A percentile compares a stretch with the other conserved stretches of the same genome.
Conservation (phyloP, 2,113 vertebrate species). For the Gulo gulo region DNA sequence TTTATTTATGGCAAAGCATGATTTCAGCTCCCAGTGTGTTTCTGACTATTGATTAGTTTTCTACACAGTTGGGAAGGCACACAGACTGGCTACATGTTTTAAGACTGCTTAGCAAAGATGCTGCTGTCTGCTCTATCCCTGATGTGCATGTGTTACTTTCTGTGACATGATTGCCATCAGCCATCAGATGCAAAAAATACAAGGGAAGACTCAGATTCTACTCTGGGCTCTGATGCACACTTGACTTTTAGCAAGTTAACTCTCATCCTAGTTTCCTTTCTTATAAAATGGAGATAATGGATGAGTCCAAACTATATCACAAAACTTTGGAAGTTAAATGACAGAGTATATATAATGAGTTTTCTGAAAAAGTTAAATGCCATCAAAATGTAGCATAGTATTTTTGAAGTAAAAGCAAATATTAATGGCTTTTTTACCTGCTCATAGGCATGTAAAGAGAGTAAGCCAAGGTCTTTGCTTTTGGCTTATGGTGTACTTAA, state of each 20-base stretch:
- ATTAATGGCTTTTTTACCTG: neutral
- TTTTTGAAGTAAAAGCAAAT: slow-evolving; percentile 37
- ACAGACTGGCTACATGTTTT: neutral
- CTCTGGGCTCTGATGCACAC: neutral
- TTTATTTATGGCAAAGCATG: neutral
- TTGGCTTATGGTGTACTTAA: neutral
- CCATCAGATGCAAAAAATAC: neutral
- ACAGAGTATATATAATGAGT: neutral
- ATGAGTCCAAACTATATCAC: neutral
- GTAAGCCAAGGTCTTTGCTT: neutral
- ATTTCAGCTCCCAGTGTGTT: neutral
- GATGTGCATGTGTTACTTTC: neutral
- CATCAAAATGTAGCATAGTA: neutral
- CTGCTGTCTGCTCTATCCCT: neutral
- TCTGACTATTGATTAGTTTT: neutral
- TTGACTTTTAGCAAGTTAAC: neutral
- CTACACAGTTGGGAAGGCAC: neutral
- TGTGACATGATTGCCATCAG: neutral
- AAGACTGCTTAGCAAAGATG: neutral
- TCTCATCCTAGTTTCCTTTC: neutral
- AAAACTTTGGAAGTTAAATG: slow-evolving; percentile 9
- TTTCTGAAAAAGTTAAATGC: slow-evolving; percentile 2
- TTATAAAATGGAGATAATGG: slow-evolving; percentile 6
- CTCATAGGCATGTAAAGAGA: neutral
- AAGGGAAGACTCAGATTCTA: neutral